Percentiles rank a stretch among this genome's conserved stretches.
phyloP scores from a whole-genome alignment of 1,140 invertebrate species.

The Grapholita molesta region DNA sequence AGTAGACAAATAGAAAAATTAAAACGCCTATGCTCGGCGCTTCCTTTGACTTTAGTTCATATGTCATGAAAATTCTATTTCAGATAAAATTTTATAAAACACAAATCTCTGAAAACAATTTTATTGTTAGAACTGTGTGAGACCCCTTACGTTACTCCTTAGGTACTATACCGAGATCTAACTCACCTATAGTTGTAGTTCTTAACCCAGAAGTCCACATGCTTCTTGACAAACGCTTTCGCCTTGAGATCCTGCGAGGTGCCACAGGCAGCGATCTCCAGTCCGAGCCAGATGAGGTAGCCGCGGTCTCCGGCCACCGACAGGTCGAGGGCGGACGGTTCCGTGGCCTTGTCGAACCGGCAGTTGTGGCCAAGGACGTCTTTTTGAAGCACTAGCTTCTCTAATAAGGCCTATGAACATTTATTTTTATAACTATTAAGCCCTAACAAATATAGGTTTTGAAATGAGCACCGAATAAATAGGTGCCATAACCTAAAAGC shows the following conservation, averaged over 20 bases:
- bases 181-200: conserved; percentile 84
- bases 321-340: conserved; percentile 85
- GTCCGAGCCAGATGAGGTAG: conserved; percentile 88
- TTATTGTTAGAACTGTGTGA: too few species aligned
- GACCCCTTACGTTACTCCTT: too few species aligned
- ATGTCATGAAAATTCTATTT: too few species aligned
- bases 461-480: too few species aligned
- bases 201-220: conserved; percentile 88
- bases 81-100: too few species aligned
- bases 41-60: too few species aligned
- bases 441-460: too few species aligned
- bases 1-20: too few species aligned
- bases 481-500: too few species aligned
- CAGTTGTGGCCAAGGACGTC: conserved; percentile 56
- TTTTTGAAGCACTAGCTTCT: conserved; percentile 86
- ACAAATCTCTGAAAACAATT: too few species aligned
- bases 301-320: conserved; percentile 85
- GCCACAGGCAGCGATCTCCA: conserved; percentile 87
- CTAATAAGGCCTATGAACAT: conserved; percentile 83
- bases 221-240: conserved; percentile 82
- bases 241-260: conserved; percentile 84
- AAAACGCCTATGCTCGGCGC: too few species aligned
- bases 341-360: conserved; percentile 48
- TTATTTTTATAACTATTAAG: too few species aligned
- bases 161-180: background rate